phyloP scores from a whole-genome alignment of 1,140 invertebrate genomes.

The Portunus trituberculatus region DNA sequence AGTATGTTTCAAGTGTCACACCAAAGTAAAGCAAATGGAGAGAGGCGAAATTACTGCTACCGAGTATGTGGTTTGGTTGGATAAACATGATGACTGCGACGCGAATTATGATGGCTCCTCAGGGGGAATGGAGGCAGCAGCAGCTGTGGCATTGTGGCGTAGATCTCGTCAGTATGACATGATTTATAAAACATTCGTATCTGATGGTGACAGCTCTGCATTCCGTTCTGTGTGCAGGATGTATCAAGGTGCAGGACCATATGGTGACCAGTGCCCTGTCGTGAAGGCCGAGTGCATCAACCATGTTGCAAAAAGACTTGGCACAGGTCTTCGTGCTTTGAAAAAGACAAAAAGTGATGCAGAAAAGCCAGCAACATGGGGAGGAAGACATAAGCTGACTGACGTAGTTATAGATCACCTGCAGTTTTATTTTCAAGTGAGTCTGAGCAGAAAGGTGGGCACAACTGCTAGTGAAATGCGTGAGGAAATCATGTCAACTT shows the following conservation, averaged over 20 bases:
- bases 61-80: slow-evolving; percentile 43
- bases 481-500: slow-evolving; percentile 27
- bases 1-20: slow-evolving; percentile 38
- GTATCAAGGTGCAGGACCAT: slow-evolving; percentile 27
- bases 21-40: slow-evolving; percentile 38
- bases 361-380: neutral
- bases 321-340: neutral
- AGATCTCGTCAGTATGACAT: slow-evolving; percentile 43
- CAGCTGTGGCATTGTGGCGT: slow-evolving; percentile 44
- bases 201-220: slow-evolving; percentile 57
- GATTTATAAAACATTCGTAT: slow-evolving; percentile 50
- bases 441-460: slow-evolving; percentile 31
- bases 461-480: slow-evolving; percentile 35
- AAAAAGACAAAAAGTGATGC: neutral
- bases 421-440: slow-evolving; percentile 34
- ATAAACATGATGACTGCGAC: slow-evolving; percentile 44
- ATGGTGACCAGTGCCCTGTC: slow-evolving; percentile 27
- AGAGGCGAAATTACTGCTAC: slow-evolving; percentile 40
- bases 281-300: slow-evolving; percentile 37
- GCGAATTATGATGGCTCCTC: slow-evolving; percentile 54
- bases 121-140: slow-evolving; percentile 54
- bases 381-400: slow-evolving; percentile 22
- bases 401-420: slow-evolving; percentile 15
- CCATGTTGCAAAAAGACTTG: too few relatives aligned
- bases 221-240: slow-evolving; percentile 42